These are phyloP conservation scores for Agrochola lota DNA, from an alignment of 2,888 invertebrate species.

Conservation along the genomic window DNA sequence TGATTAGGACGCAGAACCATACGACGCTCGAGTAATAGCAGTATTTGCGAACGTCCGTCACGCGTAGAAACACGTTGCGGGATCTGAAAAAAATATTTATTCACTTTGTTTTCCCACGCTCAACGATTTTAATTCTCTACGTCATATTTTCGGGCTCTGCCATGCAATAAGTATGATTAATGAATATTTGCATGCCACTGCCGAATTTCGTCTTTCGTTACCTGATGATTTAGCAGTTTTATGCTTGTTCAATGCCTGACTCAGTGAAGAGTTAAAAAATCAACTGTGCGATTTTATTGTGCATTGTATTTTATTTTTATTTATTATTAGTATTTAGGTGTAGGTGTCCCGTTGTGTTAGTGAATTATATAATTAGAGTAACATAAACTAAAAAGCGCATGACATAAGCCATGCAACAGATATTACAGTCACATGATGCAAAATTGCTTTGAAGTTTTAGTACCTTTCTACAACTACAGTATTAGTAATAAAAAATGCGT, in stretches of 20 bases:
- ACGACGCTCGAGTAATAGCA: constrained; percentile 96
- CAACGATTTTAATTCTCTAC: not conserved
- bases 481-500: constrained; percentile 35
- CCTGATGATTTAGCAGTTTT: not conserved
- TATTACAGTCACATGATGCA: not conserved
- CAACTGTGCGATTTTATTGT: not conserved
- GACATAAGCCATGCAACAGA: not conserved
- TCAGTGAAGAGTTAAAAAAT: not conserved
- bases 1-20: constrained; percentile 93
- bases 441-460: not conserved
- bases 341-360: not conserved
- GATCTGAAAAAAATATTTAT: constrained; percentile 90
- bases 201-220: not conserved
- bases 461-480: constrained; percentile 12
- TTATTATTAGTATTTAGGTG: too few relatives aligned
- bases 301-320: too few relatives aligned
- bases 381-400: not conserved
- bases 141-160: not conserved
- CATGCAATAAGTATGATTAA: not conserved
- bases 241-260: not conserved
- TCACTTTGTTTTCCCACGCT: not conserved
- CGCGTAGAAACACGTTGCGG: constrained; percentile 95
- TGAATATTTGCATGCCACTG: not conserved
- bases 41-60: constrained; percentile 96
- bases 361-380: not conserved